A percentile compares a stretch with the other conserved stretches of the same genome.
Conservation (phyloP, 2,888 invertebrate genomes). For the Chouioia cunea region DNA sequence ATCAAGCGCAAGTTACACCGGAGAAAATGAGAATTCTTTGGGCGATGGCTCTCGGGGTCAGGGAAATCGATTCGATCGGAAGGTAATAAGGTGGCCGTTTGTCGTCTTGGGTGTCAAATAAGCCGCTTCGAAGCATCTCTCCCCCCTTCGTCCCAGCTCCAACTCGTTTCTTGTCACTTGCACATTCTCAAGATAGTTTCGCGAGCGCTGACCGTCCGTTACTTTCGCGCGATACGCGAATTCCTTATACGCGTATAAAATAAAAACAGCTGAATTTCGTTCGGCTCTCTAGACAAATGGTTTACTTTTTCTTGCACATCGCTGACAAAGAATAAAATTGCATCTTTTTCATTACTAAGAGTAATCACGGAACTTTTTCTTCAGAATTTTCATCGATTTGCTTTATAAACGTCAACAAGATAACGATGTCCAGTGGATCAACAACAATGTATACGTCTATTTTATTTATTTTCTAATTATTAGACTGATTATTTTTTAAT, state of each 20-base stretch:
- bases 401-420: no score
- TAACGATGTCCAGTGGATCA: no score
- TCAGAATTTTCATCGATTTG: no score
- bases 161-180: conserved; percentile 39
- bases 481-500: no score
- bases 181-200: conserved; percentile 52
- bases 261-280: conserved; percentile 34
- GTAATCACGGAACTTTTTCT: no score
- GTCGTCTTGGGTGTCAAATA: conserved; percentile 65
- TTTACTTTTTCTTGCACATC: conserved; percentile 5
- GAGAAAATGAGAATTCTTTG: conserved; percentile 49
- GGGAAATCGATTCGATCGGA: conserved; percentile 52
- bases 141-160: not conserved
- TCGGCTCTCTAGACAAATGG: conserved; percentile 22
- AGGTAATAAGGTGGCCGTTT: conserved; percentile 66
- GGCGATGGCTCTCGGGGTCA: conserved; percentile 28
- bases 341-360: not conserved
- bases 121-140: conserved; percentile 56
- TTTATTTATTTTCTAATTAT: no score
- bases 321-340: conserved; percentile 20
- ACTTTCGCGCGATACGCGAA: conserved; percentile 8
- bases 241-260: conserved; percentile 35
- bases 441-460: no score
- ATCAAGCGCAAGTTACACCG: not conserved
- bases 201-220: conserved; percentile 1